Evolutionary conservation across 2,797 vertebrate species (phyloP), one percentile per base, ranked within the genome.

Genomic region (Spheniscus humboldti): DNA sequence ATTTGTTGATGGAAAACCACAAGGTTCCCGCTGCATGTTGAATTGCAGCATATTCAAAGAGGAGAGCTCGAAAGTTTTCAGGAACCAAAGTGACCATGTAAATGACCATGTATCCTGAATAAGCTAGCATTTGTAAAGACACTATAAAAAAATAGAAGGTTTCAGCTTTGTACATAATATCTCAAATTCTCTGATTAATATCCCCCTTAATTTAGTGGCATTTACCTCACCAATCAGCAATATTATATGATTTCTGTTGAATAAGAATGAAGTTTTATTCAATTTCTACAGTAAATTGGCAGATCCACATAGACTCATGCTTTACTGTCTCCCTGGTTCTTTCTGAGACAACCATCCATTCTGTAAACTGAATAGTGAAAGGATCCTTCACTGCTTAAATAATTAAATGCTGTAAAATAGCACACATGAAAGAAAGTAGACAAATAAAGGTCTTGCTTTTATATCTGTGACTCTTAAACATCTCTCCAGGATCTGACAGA

Each of bases 251-350:
- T 62, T 81, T 84, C 35, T 79, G 11, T 47, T 87, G 41, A 89
- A 55, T 37, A 18, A 41, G 4, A 83, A 23, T 41, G 11, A 60
- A 57, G 2, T 69, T 91, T 62, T 52, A 25, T 15, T 68, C 14
- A 25, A 31, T 56, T 69, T 93, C 25, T 62, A 3, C 9, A 73
- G n/a, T 47, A 72, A 76, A 78, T 13, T 66, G 22, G 8, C 7
- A 39, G 25, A 73, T 43, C 10, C 55, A 57, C 1, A 2, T 5
- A 59, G 31, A 18, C 6, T 53, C 0, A 31, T 67, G 11, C 2
- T 68, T 84, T 74, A 1, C 22, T 2, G 4, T 48, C 28, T 63
- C 35, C 10, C 7, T 45, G 24, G 4, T 37, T 78, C 30, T 76
- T 90, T 63, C 75, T 64, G 67, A 92, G 30, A 76, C 15, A 72